Evolutionary conservation across 1,140 invertebrate species (phyloP).

Genomic region (Hesperophylax magnus): DNA sequence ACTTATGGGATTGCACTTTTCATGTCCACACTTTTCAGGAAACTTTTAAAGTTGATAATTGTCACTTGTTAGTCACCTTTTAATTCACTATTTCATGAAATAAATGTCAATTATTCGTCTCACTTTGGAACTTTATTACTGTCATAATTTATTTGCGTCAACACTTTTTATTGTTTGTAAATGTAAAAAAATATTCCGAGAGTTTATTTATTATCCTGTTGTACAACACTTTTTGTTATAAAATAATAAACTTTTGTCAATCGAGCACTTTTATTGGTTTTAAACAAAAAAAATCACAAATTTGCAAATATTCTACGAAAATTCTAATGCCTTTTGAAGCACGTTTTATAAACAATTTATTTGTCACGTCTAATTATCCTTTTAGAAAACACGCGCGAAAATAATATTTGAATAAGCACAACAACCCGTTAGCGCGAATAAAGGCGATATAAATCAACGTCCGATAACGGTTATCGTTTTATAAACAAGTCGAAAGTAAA

Average conservation of each 20-base stretch:
- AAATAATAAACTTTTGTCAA: too few species aligned
- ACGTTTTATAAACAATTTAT: too few species aligned
- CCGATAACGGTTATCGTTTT: slow-evolving; percentile 10
- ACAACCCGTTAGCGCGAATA: neutral
- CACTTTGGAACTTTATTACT: too few species aligned
- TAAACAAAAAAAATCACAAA: neutral
- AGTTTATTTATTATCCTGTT: too few species aligned
- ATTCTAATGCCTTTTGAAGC: too few species aligned
- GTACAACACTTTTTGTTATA: too few species aligned
- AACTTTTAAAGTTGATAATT: neutral
- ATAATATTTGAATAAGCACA: neutral
- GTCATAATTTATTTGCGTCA: too few species aligned
- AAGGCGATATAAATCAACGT: neutral
- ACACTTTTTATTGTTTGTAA: too few species aligned
- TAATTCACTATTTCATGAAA: too few species aligned
- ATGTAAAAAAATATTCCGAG: too few species aligned
- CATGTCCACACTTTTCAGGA: neutral
- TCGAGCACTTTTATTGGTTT: too few species aligned
- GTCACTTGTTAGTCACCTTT: neutral
- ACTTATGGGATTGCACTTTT: slow-evolving; percentile 4
- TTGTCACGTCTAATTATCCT: neutral
- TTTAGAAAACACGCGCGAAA: slow-evolving; percentile 20
- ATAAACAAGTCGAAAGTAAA: slow-evolving; percentile 19
- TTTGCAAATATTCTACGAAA: neutral
- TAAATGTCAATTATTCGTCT: too few species aligned